phyloP scores from a whole-genome alignment of 2,797 vertebrate species.

The Phalloptychus januarius region DNA sequence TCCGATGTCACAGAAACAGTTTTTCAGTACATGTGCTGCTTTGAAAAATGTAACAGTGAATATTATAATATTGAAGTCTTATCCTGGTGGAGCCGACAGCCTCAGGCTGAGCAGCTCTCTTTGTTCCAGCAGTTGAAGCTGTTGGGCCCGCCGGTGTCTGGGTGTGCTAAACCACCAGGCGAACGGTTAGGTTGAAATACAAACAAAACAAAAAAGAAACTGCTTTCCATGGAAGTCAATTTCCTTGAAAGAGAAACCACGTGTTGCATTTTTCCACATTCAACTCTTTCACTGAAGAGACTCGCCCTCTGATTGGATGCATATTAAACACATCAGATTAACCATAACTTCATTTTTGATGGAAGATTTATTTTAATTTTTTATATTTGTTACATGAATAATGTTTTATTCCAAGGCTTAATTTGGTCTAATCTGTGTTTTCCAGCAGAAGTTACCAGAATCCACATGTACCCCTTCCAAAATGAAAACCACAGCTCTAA shows the following conservation, averaged over 20 bases:
- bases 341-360: neutral
- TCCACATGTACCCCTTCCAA: neutral
- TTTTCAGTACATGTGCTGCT: neutral
- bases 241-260: conserved; percentile 12
- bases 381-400: neutral
- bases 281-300: neutral
- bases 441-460: conserved; percentile 5
- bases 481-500: neutral
- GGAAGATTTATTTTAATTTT: too few species aligned
- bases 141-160: conserved; percentile 40
- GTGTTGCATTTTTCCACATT: conserved; percentile 16
- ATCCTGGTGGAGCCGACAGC: conserved; percentile 7
- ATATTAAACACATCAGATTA: neutral
- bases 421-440: neutral
- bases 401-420: neutral
- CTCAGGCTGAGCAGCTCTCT: neutral
- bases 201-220: neutral
- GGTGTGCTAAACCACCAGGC: conserved; percentile 33
- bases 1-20: neutral
- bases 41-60: neutral
- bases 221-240: conserved; percentile 12
- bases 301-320: neutral
- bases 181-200: neutral
- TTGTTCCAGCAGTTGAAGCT: conserved; percentile 42
- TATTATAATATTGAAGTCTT: neutral